These are phyloP conservation scores for Lutjanus argentimaculatus DNA, from an alignment of 2,797 vertebrate genomes.

Conservation along the genomic window DNA sequence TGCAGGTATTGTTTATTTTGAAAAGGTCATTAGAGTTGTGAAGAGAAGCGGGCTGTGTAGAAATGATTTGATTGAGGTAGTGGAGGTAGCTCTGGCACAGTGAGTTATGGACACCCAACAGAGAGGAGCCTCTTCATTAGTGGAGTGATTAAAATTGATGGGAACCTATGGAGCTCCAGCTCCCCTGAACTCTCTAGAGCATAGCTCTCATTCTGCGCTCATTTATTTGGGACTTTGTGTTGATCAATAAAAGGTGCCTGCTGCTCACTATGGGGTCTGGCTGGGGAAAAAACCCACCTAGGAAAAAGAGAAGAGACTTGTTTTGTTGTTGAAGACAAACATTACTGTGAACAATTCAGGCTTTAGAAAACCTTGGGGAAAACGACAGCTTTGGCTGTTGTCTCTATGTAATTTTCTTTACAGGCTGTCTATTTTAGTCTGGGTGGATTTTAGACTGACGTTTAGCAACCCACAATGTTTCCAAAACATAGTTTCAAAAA, in stretches of 20 bases:
- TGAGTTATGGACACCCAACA: slow-evolving; percentile 90
- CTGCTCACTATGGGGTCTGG: slow-evolving; percentile 87
- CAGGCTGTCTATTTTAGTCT: slow-evolving; percentile 76
- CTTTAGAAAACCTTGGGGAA: slow-evolving; percentile 77
- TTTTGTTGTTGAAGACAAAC: slow-evolving; percentile 83
- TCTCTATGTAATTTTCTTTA: slow-evolving; percentile 77
- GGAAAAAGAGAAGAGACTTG: slow-evolving; percentile 74
- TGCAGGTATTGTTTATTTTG: slow-evolving; percentile 87
- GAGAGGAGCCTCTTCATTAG: slow-evolving; percentile 92
- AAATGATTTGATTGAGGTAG: slow-evolving; percentile 87
- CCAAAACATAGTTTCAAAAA: slow-evolving; percentile 54
- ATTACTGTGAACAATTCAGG: slow-evolving; percentile 78
- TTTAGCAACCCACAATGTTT: slow-evolving; percentile 56
- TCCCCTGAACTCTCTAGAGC: slow-evolving; percentile 86
- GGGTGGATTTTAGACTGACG: slow-evolving; percentile 63
- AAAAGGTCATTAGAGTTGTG: slow-evolving; percentile 86
- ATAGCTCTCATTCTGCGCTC: slow-evolving; percentile 89
- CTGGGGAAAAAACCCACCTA: slow-evolving; percentile 70
- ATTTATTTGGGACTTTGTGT: slow-evolving; percentile 91
- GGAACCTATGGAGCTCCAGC: slow-evolving; percentile 84
- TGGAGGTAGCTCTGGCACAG: slow-evolving; percentile 80
- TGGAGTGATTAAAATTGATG: slow-evolving; percentile 91
- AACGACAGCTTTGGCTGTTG: slow-evolving; percentile 73
- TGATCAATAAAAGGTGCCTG: slow-evolving; percentile 91
- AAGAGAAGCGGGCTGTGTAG: slow-evolving; percentile 75